Evolutionary conservation across 1,140 invertebrate genomes (phyloP).

Genomic region (Bombus pyrosoma): DNA sequence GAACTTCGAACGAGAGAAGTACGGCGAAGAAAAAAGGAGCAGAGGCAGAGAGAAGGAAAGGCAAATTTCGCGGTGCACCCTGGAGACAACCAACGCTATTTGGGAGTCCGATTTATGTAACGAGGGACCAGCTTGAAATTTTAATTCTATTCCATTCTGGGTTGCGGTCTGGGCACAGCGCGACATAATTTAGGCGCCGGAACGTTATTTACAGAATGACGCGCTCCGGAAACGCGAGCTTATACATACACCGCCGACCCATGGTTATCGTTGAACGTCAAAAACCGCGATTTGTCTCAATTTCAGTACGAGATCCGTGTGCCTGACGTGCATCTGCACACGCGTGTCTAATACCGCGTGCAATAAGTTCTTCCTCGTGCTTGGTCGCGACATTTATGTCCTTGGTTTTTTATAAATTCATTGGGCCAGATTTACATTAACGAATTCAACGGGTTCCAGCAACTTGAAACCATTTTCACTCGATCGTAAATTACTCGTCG

Average conservation of each 20-base stretch:
- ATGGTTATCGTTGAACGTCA: constrained; percentile 8
- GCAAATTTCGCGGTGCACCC: background rate
- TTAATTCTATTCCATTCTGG: constrained; percentile 8
- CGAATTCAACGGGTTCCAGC: no score
- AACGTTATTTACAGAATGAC: constrained; percentile 16
- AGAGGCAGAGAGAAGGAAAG: background rate
- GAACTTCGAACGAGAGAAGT: background rate
- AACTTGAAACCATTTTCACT: no score
- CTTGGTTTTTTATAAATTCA: background rate
- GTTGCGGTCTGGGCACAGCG: no score
- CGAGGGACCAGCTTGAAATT: constrained; percentile 23
- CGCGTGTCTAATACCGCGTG: constrained; percentile 1
- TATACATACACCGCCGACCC: background rate
- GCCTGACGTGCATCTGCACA: background rate
- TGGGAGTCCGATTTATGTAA: constrained; percentile 23
- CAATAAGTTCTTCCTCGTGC: background rate
- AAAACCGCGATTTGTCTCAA: constrained; percentile 29
- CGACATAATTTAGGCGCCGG: constrained; percentile 4
- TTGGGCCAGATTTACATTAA: no score
- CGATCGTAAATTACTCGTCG: no score
- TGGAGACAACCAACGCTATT: constrained; percentile 18
- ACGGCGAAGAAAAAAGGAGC: no score
- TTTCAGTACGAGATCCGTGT: constrained; percentile 5
- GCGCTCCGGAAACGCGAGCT: background rate
- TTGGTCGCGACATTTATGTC: background rate